Evolutionary conservation across 64 coral and sea anemone species (phyloP), one percentile per base, ranked within the genome.

Genomic region (Stichodactyla helianthus): DNA sequence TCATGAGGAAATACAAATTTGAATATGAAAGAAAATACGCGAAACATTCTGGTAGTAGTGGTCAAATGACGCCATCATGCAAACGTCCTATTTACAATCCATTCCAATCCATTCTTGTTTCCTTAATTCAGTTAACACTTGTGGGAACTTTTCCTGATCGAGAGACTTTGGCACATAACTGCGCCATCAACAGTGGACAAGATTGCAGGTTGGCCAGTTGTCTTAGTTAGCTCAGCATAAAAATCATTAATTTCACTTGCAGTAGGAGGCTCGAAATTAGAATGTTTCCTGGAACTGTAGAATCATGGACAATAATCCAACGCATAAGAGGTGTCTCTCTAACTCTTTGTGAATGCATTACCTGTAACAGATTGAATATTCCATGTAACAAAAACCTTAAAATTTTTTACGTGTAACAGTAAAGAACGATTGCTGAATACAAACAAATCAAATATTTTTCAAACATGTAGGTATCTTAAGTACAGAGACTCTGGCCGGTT

Each of bases 41-140:
- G n/a, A n/a, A n/a, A n/a, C n/a, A n/a, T n/a, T n/a, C n/a, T n/a
- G n/a, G n/a, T n/a, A n/a, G n/a, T n/a, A n/a, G n/a, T n/a, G n/a
- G n/a, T n/a, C n/a, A n/a, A n/a, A n/a, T n/a, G n/a, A n/a, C n/a
- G n/a, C n/a, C n/a, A n/a, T n/a, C n/a, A n/a, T n/a, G n/a, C n/a
- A n/a, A n/a, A n/a, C n/a, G n/a, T n/a, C n/a, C n/a, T n/a, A 44
- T 44, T 44, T 44, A 44, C 35, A 44, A 1, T 44, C 35, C 35
- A 44, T 44, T 44, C 35, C 35, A 44, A 44, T 44, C 35, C 56
- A 12, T 88, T 88, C 68, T 59, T 79, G 52, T 79, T 65, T 88
- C 77, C 79, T 58, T 88, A 18, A 78, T 88, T 88, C 86, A 79
- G 88, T 89, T 17, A 83, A 59, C n/a, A 89, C 88, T 15, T 59